Evolutionary conservation across 1,140 invertebrate species (phyloP).

Genomic region (Trichonephila inaurata): DNA sequence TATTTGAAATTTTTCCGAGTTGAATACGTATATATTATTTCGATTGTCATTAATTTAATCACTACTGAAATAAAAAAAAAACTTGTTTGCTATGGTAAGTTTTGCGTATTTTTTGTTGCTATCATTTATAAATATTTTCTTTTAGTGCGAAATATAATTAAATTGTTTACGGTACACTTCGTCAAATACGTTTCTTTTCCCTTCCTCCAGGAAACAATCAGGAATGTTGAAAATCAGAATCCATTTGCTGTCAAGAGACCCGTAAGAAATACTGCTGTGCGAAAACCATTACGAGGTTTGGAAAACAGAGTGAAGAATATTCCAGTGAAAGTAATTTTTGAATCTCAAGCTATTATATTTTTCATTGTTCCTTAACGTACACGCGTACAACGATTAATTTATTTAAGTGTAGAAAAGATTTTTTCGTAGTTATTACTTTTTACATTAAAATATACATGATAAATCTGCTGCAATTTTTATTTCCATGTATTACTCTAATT

Average conservation of each 20-base stretch:
- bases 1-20: too few species aligned
- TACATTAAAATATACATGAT: background rate
- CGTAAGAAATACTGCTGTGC: background rate
- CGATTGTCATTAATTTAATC: too few species aligned
- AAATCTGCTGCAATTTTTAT: too few species aligned
- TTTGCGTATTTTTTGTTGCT: too few species aligned
- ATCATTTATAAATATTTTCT: too few species aligned
- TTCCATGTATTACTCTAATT: too few species aligned
- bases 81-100: too few species aligned
- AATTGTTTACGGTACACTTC: too few species aligned
- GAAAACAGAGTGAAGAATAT: conserved; percentile 49
- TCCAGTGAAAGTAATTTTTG: conserved; percentile 34
- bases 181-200: background rate
- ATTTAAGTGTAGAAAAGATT: background rate
- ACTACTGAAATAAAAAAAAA: too few species aligned
- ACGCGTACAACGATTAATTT: too few species aligned
- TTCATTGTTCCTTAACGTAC: background rate
- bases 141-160: too few species aligned
- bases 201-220: conserved; percentile 41
- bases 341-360: background rate
- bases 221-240: conserved; percentile 49
- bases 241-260: background rate
- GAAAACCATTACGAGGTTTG: conserved; percentile 64
- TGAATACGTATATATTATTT: too few species aligned
- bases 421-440: background rate